Evolutionary conservation across 2,888 invertebrate species (phyloP), one percentile per base, ranked within the genome.

Genomic region (Hemithea aestivaria): DNA sequence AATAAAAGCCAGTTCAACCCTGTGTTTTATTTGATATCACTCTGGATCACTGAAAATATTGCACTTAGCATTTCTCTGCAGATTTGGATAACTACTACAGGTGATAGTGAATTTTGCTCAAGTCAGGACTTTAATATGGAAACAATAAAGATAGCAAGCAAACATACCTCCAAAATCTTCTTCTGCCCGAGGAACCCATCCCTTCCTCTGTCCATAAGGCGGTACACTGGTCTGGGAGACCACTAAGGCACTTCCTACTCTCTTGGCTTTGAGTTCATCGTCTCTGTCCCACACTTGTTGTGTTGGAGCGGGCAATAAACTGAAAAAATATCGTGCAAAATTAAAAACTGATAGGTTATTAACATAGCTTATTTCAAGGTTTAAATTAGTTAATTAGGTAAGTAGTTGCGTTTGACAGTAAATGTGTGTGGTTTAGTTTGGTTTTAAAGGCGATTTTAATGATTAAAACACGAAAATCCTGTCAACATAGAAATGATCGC

Each of bases 151-250:
- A n/a, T n/a, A n/a, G n/a, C n/a, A n/a, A n/a, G n/a, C n/a, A n/a
- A 22, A 28, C 35, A 48, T 48, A 89, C 89, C 89, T 59, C 91
- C 92, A 73, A 87, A 93, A 60, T 93, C 92, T 0, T 91, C 95
- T 32, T 92, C 91, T 31, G 88, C 90, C 31, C 98, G 87, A 0
- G 99, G 99, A 6, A 97, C 89, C 96, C 97, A 99, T 61, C 96
- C 96, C 79, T 93, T 92, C 52, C 99, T 90, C 65, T 96, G 95
- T 0, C 98, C 97, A 84, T 99, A 99, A 0, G 98, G 97, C 0
- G 98, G 98, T 2, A 94, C 93, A 50, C 93, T 93, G 9, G 92
- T 91, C 58, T 93, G 92, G 4, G 95, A 94, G 32, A 93, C 91
- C 7, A 96, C 93, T 32, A 95, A 72, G 0, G 93, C 92, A 35